Conservation (phyloP, 2,888 invertebrate genomes). For the Laothoe populi region DNA sequence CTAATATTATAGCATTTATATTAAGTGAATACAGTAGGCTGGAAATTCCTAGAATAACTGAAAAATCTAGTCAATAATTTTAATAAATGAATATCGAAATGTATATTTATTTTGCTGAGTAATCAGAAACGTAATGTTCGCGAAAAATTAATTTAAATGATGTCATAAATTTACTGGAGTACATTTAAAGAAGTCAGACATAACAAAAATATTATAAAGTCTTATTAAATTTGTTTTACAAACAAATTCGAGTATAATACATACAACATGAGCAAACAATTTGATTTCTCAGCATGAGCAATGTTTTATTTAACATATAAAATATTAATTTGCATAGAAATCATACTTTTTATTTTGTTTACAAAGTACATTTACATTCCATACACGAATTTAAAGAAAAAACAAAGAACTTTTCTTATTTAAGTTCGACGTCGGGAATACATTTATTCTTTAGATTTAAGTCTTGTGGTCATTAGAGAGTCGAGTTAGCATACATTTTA, state of each 20-base stretch:
- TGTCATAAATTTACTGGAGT: too few species aligned
- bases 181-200: not conserved
- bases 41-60: too few species aligned
- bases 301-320: slow-evolving; percentile 23
- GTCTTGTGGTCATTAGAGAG: slow-evolving; percentile 72
- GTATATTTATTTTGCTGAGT: too few species aligned
- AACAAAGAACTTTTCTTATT: slow-evolving; percentile 58
- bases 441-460: slow-evolving; percentile 63
- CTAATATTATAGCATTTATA: too few species aligned
- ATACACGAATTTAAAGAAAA: slow-evolving; percentile 26
- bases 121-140: too few species aligned
- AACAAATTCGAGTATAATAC: slow-evolving; percentile 3
- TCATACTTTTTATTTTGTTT: slow-evolving; percentile 28
- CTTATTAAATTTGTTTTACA: not conserved
- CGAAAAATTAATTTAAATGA: too few species aligned
- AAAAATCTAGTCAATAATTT: too few species aligned
- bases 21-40: too few species aligned
- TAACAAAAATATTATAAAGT: not conserved
- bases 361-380: slow-evolving; percentile 29
- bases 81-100: too few species aligned
- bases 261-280: not conserved
- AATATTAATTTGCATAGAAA: slow-evolving; percentile 27
- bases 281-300: not conserved
- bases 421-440: slow-evolving; percentile 57
- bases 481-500: slow-evolving; percentile 75